Conservation (phyloP, 1,140 invertebrate genomes). For the Myzus persicae region DNA sequence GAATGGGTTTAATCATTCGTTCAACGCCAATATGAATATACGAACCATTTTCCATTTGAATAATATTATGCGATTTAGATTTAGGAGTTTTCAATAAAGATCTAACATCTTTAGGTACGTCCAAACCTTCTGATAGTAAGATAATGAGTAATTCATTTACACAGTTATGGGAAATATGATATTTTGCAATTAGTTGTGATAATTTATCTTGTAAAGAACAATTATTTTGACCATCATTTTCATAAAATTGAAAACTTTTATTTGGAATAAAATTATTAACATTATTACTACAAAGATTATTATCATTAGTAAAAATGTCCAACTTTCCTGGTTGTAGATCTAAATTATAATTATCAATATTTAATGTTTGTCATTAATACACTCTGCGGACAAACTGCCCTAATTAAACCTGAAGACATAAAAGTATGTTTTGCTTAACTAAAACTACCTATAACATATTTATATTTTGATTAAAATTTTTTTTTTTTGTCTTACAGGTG, state of each 20-base stretch:
- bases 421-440: too few species aligned
- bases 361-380: too few species aligned
- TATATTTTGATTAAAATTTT: too few species aligned
- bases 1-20: neutral
- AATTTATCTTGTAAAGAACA: neutral
- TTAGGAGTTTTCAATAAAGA: conserved; percentile 10
- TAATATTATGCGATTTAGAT: neutral
- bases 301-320: neutral
- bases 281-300: neutral
- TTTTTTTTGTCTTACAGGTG: too few species aligned
- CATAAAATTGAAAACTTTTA: neutral
- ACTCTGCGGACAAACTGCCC: too few species aligned
- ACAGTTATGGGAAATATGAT: neutral
- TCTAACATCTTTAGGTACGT: conserved; percentile 14
- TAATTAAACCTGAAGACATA: too few species aligned
- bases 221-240: neutral
- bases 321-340: neutral
- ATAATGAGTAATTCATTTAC: neutral
- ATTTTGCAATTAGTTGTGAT: neutral
- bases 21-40: neutral
- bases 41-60: neutral
- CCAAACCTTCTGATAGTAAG: neutral
- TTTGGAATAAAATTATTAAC: neutral
- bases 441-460: too few species aligned
- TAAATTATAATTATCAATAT: neutral